Base-by-base conservation (phyloP, 2,113 vertebrate species). In the Calonectris borealis region DNA sequence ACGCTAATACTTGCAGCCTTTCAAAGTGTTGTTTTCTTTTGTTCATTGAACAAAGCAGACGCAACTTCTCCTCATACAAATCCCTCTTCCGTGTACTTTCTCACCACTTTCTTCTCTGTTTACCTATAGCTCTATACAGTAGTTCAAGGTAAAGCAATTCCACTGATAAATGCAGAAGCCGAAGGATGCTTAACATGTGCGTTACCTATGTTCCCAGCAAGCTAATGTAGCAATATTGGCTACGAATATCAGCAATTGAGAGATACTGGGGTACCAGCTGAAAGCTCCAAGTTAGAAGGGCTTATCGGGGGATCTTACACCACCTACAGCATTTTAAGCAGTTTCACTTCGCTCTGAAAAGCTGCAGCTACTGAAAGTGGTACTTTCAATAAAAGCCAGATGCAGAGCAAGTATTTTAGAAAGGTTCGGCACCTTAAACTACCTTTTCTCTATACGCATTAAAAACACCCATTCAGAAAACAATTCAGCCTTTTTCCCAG, bases 21-120 rank as follows among this genome's bases (percentile, higher is more conserved):
- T 96, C 93, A 92, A 95, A 94, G 93, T 5, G 11, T 80, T 83
- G 77, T 58, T 96, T 96, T 90, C 94, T 97, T 96, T 95, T 96
- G 95, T 97, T 95, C 94, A 26, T 12, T 64, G 89, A 94, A 97
- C 87, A 97, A 96, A 96, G 97, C 81, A 73, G 75, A 81, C 1
- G 0, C 24, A 83, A 95, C 70, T 96, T 97, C 95, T 89, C 86
- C 91, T 88, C 61, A 20, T 60, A 83, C 51, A 86, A 94, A 95
- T 55, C 44, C 84, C 89, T 77, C 44, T 93, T 81, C 96, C 94
- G 75, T 86, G 82, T 88, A 71, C 88, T 90, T 88, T 96, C 79
- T 91, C 82, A 86, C 84, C 80, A 64, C 78, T 69, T 77, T 88
- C 62, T 54, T 89, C 58, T 48, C 89, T 94, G 81, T 96, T 94